Evolutionary conservation across 2,797 vertebrate genomes (phyloP).

Genomic region (Tragelaphus eurycerus): DNA sequence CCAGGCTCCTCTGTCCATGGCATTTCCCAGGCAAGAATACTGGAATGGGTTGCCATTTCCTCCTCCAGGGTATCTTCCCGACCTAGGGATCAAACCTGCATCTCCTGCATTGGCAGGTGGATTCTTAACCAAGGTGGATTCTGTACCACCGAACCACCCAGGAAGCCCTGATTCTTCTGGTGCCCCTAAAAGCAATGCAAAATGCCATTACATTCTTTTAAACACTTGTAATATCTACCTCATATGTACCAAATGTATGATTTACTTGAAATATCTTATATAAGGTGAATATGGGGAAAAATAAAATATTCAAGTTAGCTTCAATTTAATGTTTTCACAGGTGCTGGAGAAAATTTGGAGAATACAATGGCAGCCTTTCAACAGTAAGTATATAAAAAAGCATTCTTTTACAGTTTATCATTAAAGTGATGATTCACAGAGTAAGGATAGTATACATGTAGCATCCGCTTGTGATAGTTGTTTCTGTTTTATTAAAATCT

Average conservation of each 20-base stretch:
- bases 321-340: slow-evolving; percentile 81
- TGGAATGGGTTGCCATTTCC: neutral
- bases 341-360: slow-evolving; percentile 97
- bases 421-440: slow-evolving; percentile 15
- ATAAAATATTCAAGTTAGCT: neutral
- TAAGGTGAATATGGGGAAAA: slow-evolving; percentile 37
- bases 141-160: neutral
- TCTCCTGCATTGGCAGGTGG: neutral
- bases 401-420: neutral
- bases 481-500: slow-evolving; percentile 23
- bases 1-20: neutral
- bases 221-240: neutral
- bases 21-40: neutral
- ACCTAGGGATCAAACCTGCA: neutral
- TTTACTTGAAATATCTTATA: neutral
- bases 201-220: neutral
- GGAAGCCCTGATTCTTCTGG: neutral
- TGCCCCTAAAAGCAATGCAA: neutral
- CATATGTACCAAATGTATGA: neutral
- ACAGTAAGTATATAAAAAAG: slow-evolving; percentile 89
- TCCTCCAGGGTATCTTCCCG: neutral
- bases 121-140: neutral
- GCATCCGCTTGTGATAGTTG: neutral
- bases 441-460: neutral
- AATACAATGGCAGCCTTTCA: slow-evolving; percentile 98